Conservation (phyloP, 2,113 vertebrate species). For the Hippolais icterina region DNA sequence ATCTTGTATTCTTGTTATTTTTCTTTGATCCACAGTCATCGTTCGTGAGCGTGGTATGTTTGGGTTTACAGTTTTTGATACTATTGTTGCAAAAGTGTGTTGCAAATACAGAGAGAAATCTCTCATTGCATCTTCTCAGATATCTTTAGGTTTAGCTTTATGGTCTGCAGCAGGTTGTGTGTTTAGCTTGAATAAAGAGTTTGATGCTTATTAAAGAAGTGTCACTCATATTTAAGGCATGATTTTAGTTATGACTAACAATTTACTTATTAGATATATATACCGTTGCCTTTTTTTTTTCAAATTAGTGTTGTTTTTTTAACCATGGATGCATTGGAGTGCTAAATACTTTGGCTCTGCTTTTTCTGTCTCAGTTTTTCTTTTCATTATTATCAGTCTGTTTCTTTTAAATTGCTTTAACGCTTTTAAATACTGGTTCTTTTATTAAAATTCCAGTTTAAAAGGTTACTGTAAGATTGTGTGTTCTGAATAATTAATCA, state of each 20-base stretch:
- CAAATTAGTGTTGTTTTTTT: not conserved
- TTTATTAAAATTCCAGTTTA: slow-evolving; percentile 27
- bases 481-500: slow-evolving; percentile 26
- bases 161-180: slow-evolving; percentile 68
- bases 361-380: slow-evolving; percentile 56
- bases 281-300: slow-evolving; percentile 3
- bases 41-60: slow-evolving; percentile 97
- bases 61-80: slow-evolving; percentile 68
- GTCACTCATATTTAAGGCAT: slow-evolving; percentile 67
- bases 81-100: slow-evolving; percentile 52
- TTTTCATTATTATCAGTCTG: slow-evolving; percentile 34
- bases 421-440: slow-evolving; percentile 24
- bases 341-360: slow-evolving; percentile 62
- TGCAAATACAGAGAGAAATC: slow-evolving; percentile 60
- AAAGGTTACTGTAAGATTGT: slow-evolving; percentile 31
- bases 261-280: slow-evolving; percentile 54
- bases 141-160: slow-evolving; percentile 58
- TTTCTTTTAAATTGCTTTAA: slow-evolving; percentile 61
- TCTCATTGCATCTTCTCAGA: slow-evolving; percentile 58
- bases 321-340: slow-evolving; percentile 53
- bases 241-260: slow-evolving; percentile 58
- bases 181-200: slow-evolving; percentile 59
- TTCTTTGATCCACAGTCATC: slow-evolving; percentile 88
- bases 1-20: slow-evolving; percentile 80
- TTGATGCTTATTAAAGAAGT: slow-evolving; percentile 63